Evolutionary conservation across 2,797 vertebrate genomes (phyloP).

Genomic region (Echeneis naucrates): DNA sequence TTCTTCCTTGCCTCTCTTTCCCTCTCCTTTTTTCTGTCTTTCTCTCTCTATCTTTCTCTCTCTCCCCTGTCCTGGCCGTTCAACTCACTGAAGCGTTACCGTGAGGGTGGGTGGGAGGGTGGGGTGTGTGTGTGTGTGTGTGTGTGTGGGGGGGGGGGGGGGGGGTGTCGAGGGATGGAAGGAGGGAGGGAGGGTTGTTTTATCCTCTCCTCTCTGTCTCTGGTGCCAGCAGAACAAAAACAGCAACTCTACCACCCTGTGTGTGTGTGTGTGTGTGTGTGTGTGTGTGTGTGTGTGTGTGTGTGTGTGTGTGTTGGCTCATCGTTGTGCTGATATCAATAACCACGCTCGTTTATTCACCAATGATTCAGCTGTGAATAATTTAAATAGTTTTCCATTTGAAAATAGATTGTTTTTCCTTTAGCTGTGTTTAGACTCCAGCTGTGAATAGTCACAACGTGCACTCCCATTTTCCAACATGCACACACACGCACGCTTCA

Average conservation of each 20-base stretch:
- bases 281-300: constrained; percentile 38
- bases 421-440: constrained; percentile 74
- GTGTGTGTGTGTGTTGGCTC: constrained; percentile 52
- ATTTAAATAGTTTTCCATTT: constrained; percentile 82
- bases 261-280: constrained; percentile 49
- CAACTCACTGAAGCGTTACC: constrained; percentile 86
- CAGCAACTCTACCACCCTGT: constrained; percentile 76
- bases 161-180: constrained; percentile 72
- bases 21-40: constrained; percentile 58
- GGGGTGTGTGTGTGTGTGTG: no score
- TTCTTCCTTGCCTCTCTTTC: constrained; percentile 80
- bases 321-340: constrained; percentile 81
- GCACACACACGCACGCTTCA: constrained; percentile 23
- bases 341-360: constrained; percentile 82
- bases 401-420: constrained; percentile 80
- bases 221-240: constrained; percentile 82
- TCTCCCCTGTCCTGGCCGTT: constrained; percentile 80
- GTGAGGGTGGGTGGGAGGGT: constrained; percentile 25
- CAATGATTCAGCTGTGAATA: constrained; percentile 82
- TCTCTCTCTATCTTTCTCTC: constrained; percentile 66
- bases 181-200: constrained; percentile 78
- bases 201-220: constrained; percentile 82
- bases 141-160: constrained; percentile 41
- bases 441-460: constrained; percentile 65
- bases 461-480: constrained; percentile 8